Evolutionary conservation across 2,797 vertebrate genomes (phyloP).

Genomic region (Furcifer pardalis): DNA sequence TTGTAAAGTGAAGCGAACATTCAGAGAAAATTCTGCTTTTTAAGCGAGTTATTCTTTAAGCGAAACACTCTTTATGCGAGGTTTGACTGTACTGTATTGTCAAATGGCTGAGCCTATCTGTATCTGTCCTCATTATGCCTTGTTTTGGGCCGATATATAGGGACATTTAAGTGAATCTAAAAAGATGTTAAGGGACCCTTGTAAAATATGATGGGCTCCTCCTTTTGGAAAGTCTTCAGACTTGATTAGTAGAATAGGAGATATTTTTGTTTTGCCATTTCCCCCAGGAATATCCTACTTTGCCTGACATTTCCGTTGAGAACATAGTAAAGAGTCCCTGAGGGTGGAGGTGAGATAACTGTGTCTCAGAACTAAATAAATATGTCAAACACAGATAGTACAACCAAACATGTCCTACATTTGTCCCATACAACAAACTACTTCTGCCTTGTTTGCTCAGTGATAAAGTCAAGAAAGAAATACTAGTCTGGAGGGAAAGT

Average conservation of each 20-base stretch:
- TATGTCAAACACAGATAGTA: neutral
- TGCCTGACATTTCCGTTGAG: neutral
- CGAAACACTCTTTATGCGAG: too few species aligned
- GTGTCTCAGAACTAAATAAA: neutral
- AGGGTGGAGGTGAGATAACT: neutral
- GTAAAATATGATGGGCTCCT: neutral
- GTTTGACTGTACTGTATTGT: too few species aligned
- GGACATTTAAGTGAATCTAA: neutral
- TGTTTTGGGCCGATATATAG: neutral
- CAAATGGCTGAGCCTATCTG: neutral
- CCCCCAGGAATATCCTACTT: neutral
- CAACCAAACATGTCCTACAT: neutral
- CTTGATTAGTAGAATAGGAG: neutral
- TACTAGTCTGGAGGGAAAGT: neutral
- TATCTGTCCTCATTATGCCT: neutral
- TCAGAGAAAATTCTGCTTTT: too few species aligned
- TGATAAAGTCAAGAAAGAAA: rapidly evolving
- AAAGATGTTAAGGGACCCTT: neutral
- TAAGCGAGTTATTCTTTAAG: too few species aligned
- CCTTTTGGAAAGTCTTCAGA: neutral
- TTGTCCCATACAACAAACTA: neutral
- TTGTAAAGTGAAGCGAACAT: too few species aligned
- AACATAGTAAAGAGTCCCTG: too few species aligned
- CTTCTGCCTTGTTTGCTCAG: neutral
- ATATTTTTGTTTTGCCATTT: neutral